phyloP scores from a whole-genome alignment of 2,888 invertebrate species.

The Heteromyza rotundicornis region DNA sequence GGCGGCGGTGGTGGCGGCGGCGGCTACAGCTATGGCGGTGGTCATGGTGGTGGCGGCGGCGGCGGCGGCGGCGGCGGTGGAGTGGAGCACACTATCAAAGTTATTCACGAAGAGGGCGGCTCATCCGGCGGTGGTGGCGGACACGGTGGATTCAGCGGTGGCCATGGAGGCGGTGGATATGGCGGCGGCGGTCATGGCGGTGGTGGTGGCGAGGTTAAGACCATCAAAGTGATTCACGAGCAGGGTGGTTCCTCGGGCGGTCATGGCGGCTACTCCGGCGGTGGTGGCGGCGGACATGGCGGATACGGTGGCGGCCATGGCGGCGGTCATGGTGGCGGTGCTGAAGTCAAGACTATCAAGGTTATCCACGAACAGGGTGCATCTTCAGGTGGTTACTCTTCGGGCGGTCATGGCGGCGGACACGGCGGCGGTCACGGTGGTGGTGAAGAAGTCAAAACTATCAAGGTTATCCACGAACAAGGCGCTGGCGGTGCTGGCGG shows the following conservation, averaged over 20 bases:
- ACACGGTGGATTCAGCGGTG: conserved; percentile 12
- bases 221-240: not conserved
- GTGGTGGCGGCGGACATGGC: conserved; percentile 19
- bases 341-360: conserved; percentile 5
- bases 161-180: conserved; percentile 15
- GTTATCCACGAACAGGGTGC: not conserved
- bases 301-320: conserved; percentile 26
- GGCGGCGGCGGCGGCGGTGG: conserved; percentile 7
- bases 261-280: conserved; percentile 17
- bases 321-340: conserved; percentile 19
- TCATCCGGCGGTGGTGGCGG: conserved; percentile 18
- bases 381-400: not conserved
- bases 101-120: conserved; percentile 17
- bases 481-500: conserved; percentile 22
- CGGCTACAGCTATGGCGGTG: conserved; percentile 19
- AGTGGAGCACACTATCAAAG: conserved; percentile 6
- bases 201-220: conserved; percentile 21
- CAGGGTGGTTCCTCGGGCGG: conserved; percentile 21
- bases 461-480: conserved; percentile 32
- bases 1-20: conserved; percentile 33
- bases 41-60: conserved; percentile 18
- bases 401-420: not conserved
- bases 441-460: conserved; percentile 27
- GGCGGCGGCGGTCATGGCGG: conserved; percentile 13
- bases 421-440: conserved; percentile 18